A percentile compares a stretch with the other conserved stretches of the same genome.
phyloP scores from a whole-genome alignment of 2,888 invertebrate species.

The Frankliniella fusca region DNA sequence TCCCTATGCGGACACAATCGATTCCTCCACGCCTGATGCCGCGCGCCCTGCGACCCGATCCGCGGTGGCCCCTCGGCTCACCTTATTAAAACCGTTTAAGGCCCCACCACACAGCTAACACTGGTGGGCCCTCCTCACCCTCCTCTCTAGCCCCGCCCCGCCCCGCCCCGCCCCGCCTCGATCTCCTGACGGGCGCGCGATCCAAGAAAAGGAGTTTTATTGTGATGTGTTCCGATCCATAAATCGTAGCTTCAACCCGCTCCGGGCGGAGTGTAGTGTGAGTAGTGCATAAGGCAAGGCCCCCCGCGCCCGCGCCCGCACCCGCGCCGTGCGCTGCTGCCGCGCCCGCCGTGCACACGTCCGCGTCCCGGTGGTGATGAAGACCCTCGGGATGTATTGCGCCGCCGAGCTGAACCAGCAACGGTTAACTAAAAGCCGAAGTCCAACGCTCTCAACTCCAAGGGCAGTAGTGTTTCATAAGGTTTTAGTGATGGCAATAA shows the following conservation, averaged over 20 bases:
- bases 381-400: neutral
- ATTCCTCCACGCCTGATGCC: too few species aligned
- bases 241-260: conserved; percentile 8
- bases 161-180: neutral
- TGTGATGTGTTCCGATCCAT: conserved; percentile 3
- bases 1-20: too few species aligned
- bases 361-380: neutral
- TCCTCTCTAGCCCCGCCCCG: neutral
- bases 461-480: too few species aligned
- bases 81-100: too few species aligned
- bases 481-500: too few species aligned
- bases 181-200: neutral
- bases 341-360: neutral
- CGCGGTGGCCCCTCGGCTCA: too few species aligned
- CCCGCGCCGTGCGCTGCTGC: neutral
- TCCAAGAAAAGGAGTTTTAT: neutral
- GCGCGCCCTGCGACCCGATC: too few species aligned
- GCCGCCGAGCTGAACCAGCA: too few species aligned
- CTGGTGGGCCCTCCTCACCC: neutral
- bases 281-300: neutral
- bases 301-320: neutral
- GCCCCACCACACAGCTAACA: too few species aligned
- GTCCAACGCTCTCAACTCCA: too few species aligned
- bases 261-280: neutral
- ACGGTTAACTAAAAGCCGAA: too few species aligned